Conservation (phyloP, 2,113 vertebrate species). For the Taxidea taxus region DNA sequence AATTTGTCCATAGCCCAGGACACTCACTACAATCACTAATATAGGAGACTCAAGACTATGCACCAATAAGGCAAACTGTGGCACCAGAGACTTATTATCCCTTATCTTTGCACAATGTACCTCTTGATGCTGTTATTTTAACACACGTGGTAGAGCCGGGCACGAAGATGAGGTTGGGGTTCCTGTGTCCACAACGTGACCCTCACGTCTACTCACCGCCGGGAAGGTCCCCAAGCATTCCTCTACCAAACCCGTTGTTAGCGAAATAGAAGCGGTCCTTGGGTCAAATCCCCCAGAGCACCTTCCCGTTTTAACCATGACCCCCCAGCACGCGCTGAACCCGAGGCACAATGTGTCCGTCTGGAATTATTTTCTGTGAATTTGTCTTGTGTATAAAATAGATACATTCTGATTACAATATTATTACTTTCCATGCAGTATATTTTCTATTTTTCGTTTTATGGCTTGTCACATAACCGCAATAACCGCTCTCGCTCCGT, state of each 20-base stretch:
- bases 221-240: fast-evolving
- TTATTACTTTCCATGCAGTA: neutral
- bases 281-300: fast-evolving
- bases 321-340: fast-evolving
- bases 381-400: neutral
- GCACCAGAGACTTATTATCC: fast-evolving
- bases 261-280: fast-evolving
- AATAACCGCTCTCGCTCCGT: neutral
- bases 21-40: too few species aligned
- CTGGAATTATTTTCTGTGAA: neutral
- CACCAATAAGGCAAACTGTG: neutral
- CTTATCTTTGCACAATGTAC: too few species aligned
- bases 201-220: fast-evolving
- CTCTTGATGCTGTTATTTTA: fast-evolving
- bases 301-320: fast-evolving
- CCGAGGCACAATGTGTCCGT: neutral
- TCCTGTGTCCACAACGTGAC: fast-evolving
- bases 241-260: fast-evolving
- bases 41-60: neutral
- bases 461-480: neutral
- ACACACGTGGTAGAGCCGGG: fast-evolving
- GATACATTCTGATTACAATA: slow-evolving; percentile 2
- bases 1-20: too few species aligned
- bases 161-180: fast-evolving
- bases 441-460: neutral